These are phyloP conservation scores for Morus bassanus DNA, from an alignment of 2,797 vertebrate genomes.

Conservation along the genomic window DNA sequence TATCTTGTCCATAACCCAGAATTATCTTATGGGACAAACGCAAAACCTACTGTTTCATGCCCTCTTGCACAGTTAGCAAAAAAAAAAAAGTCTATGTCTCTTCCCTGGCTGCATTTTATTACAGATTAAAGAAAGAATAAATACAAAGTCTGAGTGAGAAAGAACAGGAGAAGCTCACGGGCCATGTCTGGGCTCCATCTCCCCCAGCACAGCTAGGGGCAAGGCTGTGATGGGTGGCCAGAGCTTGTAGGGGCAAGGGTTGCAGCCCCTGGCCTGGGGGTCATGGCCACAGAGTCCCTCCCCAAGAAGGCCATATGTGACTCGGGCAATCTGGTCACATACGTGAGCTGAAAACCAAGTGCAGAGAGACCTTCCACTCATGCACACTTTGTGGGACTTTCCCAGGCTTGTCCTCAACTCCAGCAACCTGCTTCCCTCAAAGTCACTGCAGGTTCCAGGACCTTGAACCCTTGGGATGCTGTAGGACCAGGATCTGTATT, in stretches of 20 bases:
- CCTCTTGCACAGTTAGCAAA: neutral
- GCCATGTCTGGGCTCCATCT: neutral
- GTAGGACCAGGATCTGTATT: neutral
- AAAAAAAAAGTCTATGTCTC: neutral
- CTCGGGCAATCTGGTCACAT: too few relatives aligned
- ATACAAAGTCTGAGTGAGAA: neutral
- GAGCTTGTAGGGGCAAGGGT: neutral
- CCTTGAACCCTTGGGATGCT: neutral
- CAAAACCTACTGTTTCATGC: neutral
- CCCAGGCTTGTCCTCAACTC: neutral
- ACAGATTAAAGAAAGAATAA: neutral
- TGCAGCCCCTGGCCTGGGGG: neutral
- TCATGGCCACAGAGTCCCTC: neutral
- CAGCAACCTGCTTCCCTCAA: neutral
- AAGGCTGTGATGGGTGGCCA: neutral
- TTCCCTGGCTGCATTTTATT: neutral
- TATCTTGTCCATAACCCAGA: neutral
- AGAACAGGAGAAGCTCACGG: neutral
- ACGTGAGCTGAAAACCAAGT: neutral
- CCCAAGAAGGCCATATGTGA: accelerated
- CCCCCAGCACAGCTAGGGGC: neutral
- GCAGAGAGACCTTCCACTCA: accelerated
- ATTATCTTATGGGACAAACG: neutral
- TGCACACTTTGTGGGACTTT: neutral
- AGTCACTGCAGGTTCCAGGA: neutral